These are phyloP conservation scores for Austrofundulus limnaeus DNA, from an alignment of 2,113 vertebrate species.

Conservation along the genomic window DNA sequence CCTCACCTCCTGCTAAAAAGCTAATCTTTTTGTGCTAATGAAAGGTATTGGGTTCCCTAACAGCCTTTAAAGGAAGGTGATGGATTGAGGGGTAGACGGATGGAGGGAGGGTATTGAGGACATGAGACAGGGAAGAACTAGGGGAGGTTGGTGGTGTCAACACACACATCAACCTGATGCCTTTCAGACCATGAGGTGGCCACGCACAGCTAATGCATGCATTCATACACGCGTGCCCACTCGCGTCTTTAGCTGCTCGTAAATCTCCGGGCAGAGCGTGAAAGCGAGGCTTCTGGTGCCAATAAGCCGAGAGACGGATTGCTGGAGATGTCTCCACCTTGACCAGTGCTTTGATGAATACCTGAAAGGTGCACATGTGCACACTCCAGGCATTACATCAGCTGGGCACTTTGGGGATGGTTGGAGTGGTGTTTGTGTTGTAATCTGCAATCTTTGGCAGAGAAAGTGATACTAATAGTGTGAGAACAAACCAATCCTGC, in stretches of 20 bases:
- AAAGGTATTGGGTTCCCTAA: constrained; percentile 78
- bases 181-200: constrained; percentile 53
- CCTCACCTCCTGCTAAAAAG: constrained; percentile 60
- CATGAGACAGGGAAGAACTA: constrained; percentile 35
- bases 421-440: constrained; percentile 41
- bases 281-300: constrained; percentile 71
- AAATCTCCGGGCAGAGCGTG: constrained; percentile 69
- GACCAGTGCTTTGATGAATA: constrained; percentile 69
- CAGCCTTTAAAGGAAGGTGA: constrained; percentile 76
- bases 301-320: constrained; percentile 69
- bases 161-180: constrained; percentile 66
- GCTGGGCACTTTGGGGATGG: constrained; percentile 32
- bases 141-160: constrained; percentile 69
- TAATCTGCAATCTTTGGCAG: constrained; percentile 27
- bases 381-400: constrained; percentile 63
- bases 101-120: constrained; percentile 47
- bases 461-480: constrained; percentile 6
- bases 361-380: constrained; percentile 42
- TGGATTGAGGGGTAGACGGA: constrained; percentile 68
- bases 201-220: constrained; percentile 56
- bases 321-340: constrained; percentile 67
- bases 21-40: constrained; percentile 77
- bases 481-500: not conserved
- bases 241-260: constrained; percentile 41
- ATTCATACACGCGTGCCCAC: constrained; percentile 30